A percentile compares a stretch with the other conserved stretches of the same genome.
Evolutionary conservation across 1,140 invertebrate genomes (phyloP).

Genomic region (Drosophila nebulosa): DNA sequence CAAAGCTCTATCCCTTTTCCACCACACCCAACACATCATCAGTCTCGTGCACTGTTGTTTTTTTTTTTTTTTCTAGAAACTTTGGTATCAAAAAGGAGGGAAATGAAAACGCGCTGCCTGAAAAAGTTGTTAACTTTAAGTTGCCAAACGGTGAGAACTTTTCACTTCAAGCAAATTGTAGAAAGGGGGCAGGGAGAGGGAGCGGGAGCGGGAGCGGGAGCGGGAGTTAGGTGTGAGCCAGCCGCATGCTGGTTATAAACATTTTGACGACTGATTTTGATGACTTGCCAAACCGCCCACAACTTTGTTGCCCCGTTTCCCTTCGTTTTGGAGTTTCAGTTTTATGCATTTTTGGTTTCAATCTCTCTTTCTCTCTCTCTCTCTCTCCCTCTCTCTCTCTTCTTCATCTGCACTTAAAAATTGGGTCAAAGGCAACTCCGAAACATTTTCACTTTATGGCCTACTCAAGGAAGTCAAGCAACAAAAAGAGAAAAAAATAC

Average conservation of each 20-base stretch:
- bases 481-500: background rate
- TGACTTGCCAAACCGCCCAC: slow-evolving; percentile 41
- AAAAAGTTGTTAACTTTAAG: slow-evolving; percentile 63
- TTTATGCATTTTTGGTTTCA: slow-evolving; percentile 34
- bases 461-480: slow-evolving; percentile 31
- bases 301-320: slow-evolving; percentile 21
- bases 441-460: slow-evolving; percentile 47
- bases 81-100: slow-evolving; percentile 54
- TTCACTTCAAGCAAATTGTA: background rate
- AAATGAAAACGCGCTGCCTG: slow-evolving; percentile 59
- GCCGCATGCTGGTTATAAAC: background rate
- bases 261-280: slow-evolving; percentile 57
- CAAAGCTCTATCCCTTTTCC: background rate
- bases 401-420: slow-evolving; percentile 31
- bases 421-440: slow-evolving; percentile 40
- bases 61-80: slow-evolving; percentile 41
- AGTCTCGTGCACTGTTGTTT: slow-evolving; percentile 25
- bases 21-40: background rate
- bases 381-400: background rate
- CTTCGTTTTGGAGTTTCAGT: slow-evolving; percentile 22
- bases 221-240: background rate
- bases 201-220: background rate
- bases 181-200: background rate
- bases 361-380: background rate
- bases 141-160: slow-evolving; percentile 28